Base-by-base conservation (phyloP, 2,888 invertebrate genomes). In the Molanna angustata region DNA sequence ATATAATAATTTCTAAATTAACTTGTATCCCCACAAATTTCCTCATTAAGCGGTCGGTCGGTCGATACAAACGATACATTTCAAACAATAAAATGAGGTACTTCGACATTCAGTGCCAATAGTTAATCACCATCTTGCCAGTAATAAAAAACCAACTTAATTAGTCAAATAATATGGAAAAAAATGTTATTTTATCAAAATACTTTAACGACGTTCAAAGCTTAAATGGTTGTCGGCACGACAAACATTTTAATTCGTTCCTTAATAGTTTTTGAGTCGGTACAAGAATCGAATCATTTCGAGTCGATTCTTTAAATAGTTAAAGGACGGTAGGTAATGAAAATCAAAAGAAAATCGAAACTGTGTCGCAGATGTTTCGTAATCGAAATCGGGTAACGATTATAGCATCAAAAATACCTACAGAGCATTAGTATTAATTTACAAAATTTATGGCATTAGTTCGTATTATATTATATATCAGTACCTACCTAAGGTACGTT, bases 371-470 rank as follows among this genome's bases (percentile, higher is more conserved):
- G 42, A 51, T 43, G 39, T 47, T 48, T 37, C 48, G 39, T 39
- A 47, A 35, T 47, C n/a, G n/a, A n/a, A n/a, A n/a, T 19, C 37
- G 17, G 50, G 32, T 46, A 21, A 16, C 42, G 49, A 52, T 52
- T 52, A 54, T 46, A 21, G 46, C 35, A 52, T 54, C 52, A 43
- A 57, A 49, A 54, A 7, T 27, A 27, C n/a, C n/a, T n/a, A n/a
- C 4, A 7, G 11, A 4, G 27, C 11, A 7, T 19, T 32, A 20
- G 45, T 53, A 53, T 49, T 55, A 58, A 55, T 55, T 55, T 52
- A 49, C 50, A 50, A 50, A 47, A 45, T 58, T 55, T 55, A 58
- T 56, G 39, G 50, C 49, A 37, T 33, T 16, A 32, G 20, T 39
- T 21, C 40, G 39, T 18, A 27, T 55, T 48, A 42, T 37, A 53